Evolutionary conservation across 2,797 vertebrate species (phyloP), one percentile per base, ranked within the genome.

Genomic region (Cossypha niveicapilla): DNA sequence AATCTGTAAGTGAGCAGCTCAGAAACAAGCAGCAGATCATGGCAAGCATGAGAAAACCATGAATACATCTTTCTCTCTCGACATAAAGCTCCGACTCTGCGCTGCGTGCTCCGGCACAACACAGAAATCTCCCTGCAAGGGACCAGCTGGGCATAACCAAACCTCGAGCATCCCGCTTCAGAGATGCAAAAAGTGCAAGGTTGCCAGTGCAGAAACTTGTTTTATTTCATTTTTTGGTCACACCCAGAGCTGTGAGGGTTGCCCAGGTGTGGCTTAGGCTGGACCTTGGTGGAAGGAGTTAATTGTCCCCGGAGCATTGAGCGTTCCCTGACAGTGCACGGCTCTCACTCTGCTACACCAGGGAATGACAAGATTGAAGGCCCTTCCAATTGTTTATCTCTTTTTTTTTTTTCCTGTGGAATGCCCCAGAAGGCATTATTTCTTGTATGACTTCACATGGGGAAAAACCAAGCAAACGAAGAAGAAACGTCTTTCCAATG

Each of bases 21-120:
- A 86, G 70, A 84, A 94, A 58, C n/a, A 51, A 92, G 76, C 83
- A 88, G 81, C 44, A 3, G 3, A 95, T 88, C 71, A 94, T 2
- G 68, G 92, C 45, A 76, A 94, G 88, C 76, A 94, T n/a, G 88
- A 91, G 77, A 91, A 95, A 92, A 88, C 53, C 90, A 95, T 10
- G 81, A 90, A 78, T 39, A 30, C 74, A 51, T 85, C 86, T 77
- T 72, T 84, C 60, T 81, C 84, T 87, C 67, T 53, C 30, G 1
- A 34, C 66, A 37, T 9, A 63, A 70, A 34, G n/a, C 66, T 53
- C 77, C 3, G 34, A 44, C 47, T 74, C 71, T 77, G 34, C 1
- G 1, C 6, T 9, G 19, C 1, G 0, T 5, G 47, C 45, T 68
- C 66, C 8, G 4, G 51, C 60, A 48, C 42, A 13, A 8, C 0